Base-by-base conservation (phyloP, 2,113 vertebrate genomes). In the Ramphastos sulfuratus region DNA sequence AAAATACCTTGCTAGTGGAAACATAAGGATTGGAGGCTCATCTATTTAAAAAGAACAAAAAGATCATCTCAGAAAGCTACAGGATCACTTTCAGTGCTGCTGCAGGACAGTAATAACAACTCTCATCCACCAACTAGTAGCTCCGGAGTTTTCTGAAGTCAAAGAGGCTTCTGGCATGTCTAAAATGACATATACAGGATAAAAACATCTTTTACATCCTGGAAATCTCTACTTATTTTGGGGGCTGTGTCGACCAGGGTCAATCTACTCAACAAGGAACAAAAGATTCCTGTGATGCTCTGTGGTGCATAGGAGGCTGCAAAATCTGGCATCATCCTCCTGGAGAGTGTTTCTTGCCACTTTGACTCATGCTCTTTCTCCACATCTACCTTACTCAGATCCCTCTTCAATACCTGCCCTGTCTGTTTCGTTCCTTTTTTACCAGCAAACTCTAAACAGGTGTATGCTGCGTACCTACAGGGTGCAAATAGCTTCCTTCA, bases 401-500 rank as follows among this genome's bases (percentile, higher is more conserved):
- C 52, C 70, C 56, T 74, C 21, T 35, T 55, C 61, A 55, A 58
- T 39, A 61, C 72, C 61, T 88, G 1, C 56, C 60, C 72, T 85
- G 75, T 52, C 61, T 76, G 21, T 50, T 92, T 80, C 46, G 35
- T 89, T 93, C 82, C 66, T 94, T 66, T 89, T 91, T 93, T 59
- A 89, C 59, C 81, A 80, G 37, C 58, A 91, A 82, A 60, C 20
- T 87, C 87, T 91, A 44, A 48, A 63, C 78, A 92, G 89, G 87
- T 89, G 56, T 87, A 59, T 85, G 67, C 78, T 91, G 87, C 46
- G 0, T 56, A 52, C 23, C 21, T 52, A 66, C 1, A 1, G 25
- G 82, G 90, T 64, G 28, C 79, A 87, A 87, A 78, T 10, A 86
- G n/a, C 73, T 92, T 90, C 33, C 65, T 84, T 83, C 54, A 92